These are phyloP conservation scores for Xerus inauris DNA, from an alignment of 2,113 vertebrate genomes.

Conservation along the genomic window DNA sequence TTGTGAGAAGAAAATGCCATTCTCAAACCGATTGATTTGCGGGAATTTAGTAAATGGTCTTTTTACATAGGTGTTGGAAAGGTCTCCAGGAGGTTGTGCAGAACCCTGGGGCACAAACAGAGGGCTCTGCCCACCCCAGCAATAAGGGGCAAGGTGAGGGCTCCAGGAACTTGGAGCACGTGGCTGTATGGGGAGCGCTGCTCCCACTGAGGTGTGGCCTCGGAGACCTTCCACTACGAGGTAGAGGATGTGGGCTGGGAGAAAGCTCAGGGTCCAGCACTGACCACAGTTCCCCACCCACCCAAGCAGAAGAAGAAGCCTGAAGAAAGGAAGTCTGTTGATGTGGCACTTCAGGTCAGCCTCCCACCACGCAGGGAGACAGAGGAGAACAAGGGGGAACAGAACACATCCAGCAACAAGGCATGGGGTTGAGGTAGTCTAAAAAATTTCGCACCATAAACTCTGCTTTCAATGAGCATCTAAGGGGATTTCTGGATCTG, in stretches of 20 bases:
- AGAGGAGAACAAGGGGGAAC: not conserved
- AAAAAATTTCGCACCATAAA: not conserved
- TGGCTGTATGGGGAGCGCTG: rapidly evolving
- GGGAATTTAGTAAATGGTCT: not conserved
- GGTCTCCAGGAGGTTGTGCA: not conserved
- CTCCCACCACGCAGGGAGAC: no score
- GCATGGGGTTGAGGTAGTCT: not conserved
- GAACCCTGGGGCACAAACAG: not conserved
- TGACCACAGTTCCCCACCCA: not conserved
- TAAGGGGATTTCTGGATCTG: not conserved
- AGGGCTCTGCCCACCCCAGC: rapidly evolving
- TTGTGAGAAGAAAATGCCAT: not conserved
- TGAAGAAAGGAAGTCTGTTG: not conserved
- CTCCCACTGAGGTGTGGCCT: not conserved
- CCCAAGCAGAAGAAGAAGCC: not conserved
- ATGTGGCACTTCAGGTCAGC: rapidly evolving
- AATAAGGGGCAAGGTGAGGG: not conserved
- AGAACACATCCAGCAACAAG: not conserved
- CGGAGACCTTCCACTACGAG: not conserved
- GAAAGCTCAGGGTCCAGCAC: not conserved
- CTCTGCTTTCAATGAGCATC: not conserved
- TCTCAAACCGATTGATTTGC: not conserved
- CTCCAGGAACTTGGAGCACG: rapidly evolving
- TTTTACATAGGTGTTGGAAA: not conserved
- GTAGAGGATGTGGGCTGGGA: not conserved